Percentiles rank a stretch among this genome's conserved stretches.
phyloP scores from a whole-genome alignment of 92 coral and sea anemone species.

The Umimayanthus kanabou region DNA sequence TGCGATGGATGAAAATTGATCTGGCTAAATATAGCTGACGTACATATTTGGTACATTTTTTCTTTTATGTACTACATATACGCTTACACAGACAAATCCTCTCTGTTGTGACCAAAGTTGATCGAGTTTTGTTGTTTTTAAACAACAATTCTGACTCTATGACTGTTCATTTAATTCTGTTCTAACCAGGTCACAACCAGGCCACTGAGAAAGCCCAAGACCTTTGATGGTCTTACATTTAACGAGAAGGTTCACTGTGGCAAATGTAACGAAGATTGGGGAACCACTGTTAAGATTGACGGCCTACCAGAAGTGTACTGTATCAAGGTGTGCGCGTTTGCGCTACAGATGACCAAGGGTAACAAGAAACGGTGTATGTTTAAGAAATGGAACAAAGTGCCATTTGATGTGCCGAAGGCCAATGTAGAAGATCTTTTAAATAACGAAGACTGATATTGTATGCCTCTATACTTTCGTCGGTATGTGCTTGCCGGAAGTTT shows the following conservation, averaged over 20 bases:
- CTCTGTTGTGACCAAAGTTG: too few species aligned
- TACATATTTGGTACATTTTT: too few species aligned
- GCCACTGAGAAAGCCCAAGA: slow-evolving; percentile 15
- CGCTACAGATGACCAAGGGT: slow-evolving; percentile 42
- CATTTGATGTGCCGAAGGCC: slow-evolving; percentile 59
- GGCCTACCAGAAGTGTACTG: slow-evolving; percentile 67
- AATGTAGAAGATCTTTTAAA: slow-evolving; percentile 17
- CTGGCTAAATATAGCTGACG: too few species aligned
- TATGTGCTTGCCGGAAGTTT: too few species aligned
- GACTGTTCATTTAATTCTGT: too few species aligned
- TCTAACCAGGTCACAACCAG: background rate
- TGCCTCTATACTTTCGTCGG: background rate
- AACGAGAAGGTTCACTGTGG: slow-evolving; percentile 65
- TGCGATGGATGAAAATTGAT: too few species aligned
- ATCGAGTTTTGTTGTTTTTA: too few species aligned
- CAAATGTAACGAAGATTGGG: slow-evolving; percentile 79
- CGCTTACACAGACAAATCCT: too few species aligned
- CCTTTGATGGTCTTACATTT: slow-evolving; percentile 58
- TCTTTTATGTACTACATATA: too few species aligned
- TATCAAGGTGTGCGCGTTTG: slow-evolving; percentile 68
- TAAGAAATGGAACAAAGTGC: slow-evolving; percentile 80
- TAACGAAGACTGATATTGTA: background rate
- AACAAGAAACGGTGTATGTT: slow-evolving; percentile 21
- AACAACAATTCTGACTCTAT: too few species aligned
- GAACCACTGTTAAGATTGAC: slow-evolving; percentile 61